A percentile compares a stretch with the other conserved stretches of the same genome.
Evolutionary conservation across 2,113 vertebrate species (phyloP).

Genomic region (Bufo bufo): DNA sequence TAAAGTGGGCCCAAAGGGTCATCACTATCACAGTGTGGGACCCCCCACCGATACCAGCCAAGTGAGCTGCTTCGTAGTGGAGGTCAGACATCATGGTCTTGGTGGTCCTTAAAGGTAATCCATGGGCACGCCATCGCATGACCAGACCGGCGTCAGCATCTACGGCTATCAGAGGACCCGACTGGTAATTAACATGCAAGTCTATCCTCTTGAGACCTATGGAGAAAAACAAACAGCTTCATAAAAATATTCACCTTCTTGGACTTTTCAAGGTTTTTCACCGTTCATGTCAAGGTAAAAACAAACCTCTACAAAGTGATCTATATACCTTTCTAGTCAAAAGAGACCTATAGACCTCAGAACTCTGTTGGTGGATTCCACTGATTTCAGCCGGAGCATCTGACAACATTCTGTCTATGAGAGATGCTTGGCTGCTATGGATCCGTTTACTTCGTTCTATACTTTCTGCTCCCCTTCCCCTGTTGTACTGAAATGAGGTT

Average conservation of each 20-base stretch:
- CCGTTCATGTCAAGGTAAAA: no score
- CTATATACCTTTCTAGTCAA: no score
- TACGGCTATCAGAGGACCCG: slow-evolving; percentile 52
- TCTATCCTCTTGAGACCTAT: slow-evolving; percentile 59
- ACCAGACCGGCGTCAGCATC: slow-evolving; percentile 18
- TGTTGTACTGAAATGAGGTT: no score
- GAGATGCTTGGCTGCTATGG: no score
- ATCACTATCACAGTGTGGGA: slow-evolving; percentile 58
- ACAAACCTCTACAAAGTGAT: no score
- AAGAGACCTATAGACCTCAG: no score
- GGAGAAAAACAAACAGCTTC: neutral
- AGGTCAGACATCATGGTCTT: slow-evolving; percentile 53
- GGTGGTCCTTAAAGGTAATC: slow-evolving; percentile 55
- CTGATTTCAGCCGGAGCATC: neutral
- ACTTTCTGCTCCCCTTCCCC: no score
- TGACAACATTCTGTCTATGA: neutral
- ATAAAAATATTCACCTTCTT: no score
- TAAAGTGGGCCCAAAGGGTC: slow-evolving; percentile 61
- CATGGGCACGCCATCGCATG: slow-evolving; percentile 60
- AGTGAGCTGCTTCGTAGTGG: slow-evolving; percentile 61
- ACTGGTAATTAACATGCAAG: slow-evolving; percentile 42
- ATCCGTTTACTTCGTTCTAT: no score
- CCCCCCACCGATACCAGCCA: slow-evolving; percentile 59
- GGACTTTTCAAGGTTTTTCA: no score
- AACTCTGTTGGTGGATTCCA: neutral